These are phyloP conservation scores for Elegia similella DNA, from an alignment of 2,888 invertebrate species.

Conservation along the genomic window DNA sequence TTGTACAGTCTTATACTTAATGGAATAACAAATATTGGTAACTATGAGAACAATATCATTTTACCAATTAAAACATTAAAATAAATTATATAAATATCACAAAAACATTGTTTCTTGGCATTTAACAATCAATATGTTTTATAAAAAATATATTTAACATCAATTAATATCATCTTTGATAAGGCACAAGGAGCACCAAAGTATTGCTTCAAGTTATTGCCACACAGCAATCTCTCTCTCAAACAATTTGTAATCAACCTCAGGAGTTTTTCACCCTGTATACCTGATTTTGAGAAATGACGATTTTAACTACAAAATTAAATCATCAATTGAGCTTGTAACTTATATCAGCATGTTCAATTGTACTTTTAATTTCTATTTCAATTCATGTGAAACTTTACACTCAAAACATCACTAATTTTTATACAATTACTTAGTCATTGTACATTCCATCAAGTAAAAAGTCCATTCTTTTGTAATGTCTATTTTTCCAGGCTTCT, in stretches of 20 bases:
- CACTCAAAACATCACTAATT: neutral
- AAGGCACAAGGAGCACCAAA: conserved; percentile 16
- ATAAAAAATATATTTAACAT: conserved; percentile 5
- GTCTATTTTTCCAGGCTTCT: conserved; percentile 92
- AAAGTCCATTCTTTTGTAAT: conserved; percentile 94
- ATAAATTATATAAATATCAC: conserved; percentile 45
- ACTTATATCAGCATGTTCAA: neutral
- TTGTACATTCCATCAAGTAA: conserved; percentile 95
- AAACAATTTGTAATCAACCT: neutral
- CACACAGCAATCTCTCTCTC: neutral
- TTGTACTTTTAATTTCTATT: neutral
- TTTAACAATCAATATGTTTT: neutral
- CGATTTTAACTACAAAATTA: neutral
- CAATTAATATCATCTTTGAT: conserved; percentile 1
- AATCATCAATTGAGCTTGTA: neutral
- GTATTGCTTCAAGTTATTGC: conserved; percentile 2
- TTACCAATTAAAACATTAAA: conserved; percentile 14
- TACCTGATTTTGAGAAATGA: neutral
- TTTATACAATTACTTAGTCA: conserved; percentile 73
- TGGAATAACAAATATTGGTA: conserved; percentile 12
- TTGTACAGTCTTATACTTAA: neutral
- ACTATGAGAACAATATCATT: conserved; percentile 8
- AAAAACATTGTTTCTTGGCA: conserved; percentile 27
- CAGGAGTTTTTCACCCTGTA: too few species aligned
- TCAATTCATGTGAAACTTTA: neutral